Conservation (phyloP, 2,888 invertebrate genomes). For the Hedya salicella region DNA sequence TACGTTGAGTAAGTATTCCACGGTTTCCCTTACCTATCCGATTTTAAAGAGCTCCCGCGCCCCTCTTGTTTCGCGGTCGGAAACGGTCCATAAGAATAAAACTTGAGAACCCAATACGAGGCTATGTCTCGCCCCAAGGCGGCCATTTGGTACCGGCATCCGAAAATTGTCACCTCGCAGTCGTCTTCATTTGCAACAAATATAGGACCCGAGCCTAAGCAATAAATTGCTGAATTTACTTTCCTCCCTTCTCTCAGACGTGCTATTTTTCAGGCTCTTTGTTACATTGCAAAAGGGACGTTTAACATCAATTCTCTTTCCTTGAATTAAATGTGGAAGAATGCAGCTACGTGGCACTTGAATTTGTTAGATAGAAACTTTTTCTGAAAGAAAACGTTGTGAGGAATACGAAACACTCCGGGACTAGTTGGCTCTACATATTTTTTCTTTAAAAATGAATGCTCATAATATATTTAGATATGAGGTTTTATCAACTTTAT, state of each 20-base stretch:
- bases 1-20: constrained; percentile 11
- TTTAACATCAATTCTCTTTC: constrained; percentile 70
- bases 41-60: constrained; percentile 24
- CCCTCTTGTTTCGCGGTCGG: constrained; percentile 34
- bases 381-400: background rate
- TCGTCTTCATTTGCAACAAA: constrained; percentile 83
- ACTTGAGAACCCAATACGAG: constrained; percentile 60
- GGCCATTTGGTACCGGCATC: constrained; percentile 72
- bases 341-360: constrained; percentile 36
- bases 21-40: constrained; percentile 15
- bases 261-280: constrained; percentile 78
- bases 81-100: constrained; percentile 62
- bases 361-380: constrained; percentile 26
- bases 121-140: constrained; percentile 63
- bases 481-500: no score
- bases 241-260: constrained; percentile 72
- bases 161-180: constrained; percentile 81
- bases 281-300: constrained; percentile 72
- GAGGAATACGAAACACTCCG: background rate
- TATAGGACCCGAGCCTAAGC: constrained; percentile 72
- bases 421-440: no score
- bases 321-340: constrained; percentile 52
- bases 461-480: no score
- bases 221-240: constrained; percentile 82
- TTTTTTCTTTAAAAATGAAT: no score